These are phyloP conservation scores for Tanypteryx hageni DNA, from an alignment of 2,888 invertebrate genomes.

Conservation along the genomic window DNA sequence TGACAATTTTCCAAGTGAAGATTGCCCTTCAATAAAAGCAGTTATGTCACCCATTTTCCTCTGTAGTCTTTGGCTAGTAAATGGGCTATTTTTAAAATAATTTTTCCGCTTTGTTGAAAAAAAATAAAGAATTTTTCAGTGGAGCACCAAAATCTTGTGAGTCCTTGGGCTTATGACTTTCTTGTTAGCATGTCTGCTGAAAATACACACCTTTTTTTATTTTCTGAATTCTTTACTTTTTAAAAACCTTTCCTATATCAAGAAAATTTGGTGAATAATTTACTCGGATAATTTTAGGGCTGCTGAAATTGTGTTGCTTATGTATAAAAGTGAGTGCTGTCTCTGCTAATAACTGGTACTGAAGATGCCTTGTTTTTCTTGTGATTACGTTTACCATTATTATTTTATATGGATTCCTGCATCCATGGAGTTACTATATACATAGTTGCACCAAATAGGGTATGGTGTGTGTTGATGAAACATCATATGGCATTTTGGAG, in stretches of 20 bases:
- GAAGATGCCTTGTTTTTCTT: not conserved
- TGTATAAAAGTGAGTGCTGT: not conserved
- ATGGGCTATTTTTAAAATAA: slow-evolving; percentile 29
- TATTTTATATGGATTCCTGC: not conserved
- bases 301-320: slow-evolving; percentile 5
- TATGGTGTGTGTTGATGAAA: not conserved
- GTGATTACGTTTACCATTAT: not conserved
- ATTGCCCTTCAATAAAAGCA: slow-evolving; percentile 41
- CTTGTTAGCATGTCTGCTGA: slow-evolving; percentile 47
- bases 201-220: not conserved
- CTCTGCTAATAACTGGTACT: not conserved
- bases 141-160: slow-evolving; percentile 53
- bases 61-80: slow-evolving; percentile 36
- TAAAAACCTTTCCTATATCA: not conserved
- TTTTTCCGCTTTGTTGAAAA: slow-evolving; percentile 28
- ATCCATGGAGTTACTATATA: not conserved
- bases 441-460: not conserved
- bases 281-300: not conserved
- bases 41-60: slow-evolving; percentile 49
- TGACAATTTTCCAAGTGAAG: slow-evolving; percentile 68
- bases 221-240: not conserved
- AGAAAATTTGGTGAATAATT: not conserved
- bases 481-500: not conserved
- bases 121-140: not conserved
- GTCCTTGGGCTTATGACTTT: slow-evolving; percentile 39